Base-by-base conservation (phyloP, 2,797 vertebrate genomes). In the Anguilla megastoma region DNA sequence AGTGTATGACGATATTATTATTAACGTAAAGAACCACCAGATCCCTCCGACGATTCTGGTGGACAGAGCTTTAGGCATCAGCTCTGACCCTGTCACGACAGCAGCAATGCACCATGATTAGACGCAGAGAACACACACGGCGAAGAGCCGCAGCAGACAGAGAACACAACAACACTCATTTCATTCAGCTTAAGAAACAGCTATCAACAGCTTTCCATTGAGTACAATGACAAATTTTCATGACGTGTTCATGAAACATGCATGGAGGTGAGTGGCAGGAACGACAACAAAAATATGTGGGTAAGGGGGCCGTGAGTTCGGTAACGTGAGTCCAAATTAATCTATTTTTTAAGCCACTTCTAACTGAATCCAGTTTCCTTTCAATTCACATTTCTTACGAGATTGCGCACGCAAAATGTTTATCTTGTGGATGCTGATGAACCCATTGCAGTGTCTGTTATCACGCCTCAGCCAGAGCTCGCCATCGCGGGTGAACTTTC, bases 11-110 rank as follows among this genome's bases (percentile, higher is more conserved):
- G 99, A 99, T 94, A 99, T 98, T 95, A 99, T 98, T 95, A 99
- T 98, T 91, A 99, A 93, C 88, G 98, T 99, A 92, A 99, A 99
- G 95, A 99, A 99, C 98, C 99, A 99, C 99, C 98, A 99, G 94
- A 99, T 99, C 86, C 98, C 99, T 88, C 98, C 98, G 84, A 99
- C 97, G 94, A 99, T 99, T 93, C 98, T 96, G 87, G 98, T 99
- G 14, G 98, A 99, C 90, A 99, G 95, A 94, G 99, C 98, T 95
- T 98, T 99, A 85, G 99, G 99, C 98, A 99, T 99, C 93, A 99
- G 94, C 93, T 99, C 99, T 60, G 99, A 99, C 91, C 99, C 99
- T 99, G 96, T 91, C 94, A 93, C 85, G 92, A 94, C 88, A 96
- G 91, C 90, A 95, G 90, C 91, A 94, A 90, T 24, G 63, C 33